A percentile compares a stretch with the other conserved stretches of the same genome.
These are phyloP conservation scores for Noctua janthina DNA, from an alignment of 2,888 invertebrate species.

Conservation along the genomic window DNA sequence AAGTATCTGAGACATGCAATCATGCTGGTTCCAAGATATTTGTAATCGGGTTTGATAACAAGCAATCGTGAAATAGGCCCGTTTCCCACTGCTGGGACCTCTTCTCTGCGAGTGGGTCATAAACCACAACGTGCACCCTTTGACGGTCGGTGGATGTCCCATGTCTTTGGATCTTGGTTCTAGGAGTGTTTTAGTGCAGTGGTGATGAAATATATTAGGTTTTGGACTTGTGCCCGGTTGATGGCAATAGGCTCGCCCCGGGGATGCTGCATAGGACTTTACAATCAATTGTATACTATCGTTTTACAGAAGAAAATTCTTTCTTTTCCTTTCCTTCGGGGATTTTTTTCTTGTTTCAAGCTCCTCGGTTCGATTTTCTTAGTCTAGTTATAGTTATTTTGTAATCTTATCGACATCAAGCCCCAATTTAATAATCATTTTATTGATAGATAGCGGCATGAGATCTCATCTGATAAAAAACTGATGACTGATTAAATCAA, in stretches of 20 bases:
- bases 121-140: background rate
- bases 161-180: background rate
- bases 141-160: background rate
- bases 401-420: slow-evolving; percentile 8
- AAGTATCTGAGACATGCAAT: slow-evolving; percentile 32
- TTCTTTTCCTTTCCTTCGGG: background rate
- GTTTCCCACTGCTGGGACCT: background rate
- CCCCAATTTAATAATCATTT: slow-evolving; percentile 9
- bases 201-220: background rate
- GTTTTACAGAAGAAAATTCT: too few species aligned
- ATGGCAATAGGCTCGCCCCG: background rate
- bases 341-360: background rate
- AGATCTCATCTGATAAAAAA: slow-evolving; percentile 22
- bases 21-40: background rate
- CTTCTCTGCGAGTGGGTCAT: background rate
- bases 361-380: background rate
- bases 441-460: slow-evolving; percentile 9
- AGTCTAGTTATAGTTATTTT: background rate
- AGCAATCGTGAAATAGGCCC: background rate
- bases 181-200: background rate
- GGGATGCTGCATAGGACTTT: background rate
- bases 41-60: slow-evolving; percentile 1
- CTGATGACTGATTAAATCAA: slow-evolving; percentile 7
- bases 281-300: too few species aligned
- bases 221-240: background rate